Evolutionary conservation across 2,888 invertebrate genomes (phyloP), one percentile per base, ranked within the genome.

Genomic region (Rhingia rostrata): DNA sequence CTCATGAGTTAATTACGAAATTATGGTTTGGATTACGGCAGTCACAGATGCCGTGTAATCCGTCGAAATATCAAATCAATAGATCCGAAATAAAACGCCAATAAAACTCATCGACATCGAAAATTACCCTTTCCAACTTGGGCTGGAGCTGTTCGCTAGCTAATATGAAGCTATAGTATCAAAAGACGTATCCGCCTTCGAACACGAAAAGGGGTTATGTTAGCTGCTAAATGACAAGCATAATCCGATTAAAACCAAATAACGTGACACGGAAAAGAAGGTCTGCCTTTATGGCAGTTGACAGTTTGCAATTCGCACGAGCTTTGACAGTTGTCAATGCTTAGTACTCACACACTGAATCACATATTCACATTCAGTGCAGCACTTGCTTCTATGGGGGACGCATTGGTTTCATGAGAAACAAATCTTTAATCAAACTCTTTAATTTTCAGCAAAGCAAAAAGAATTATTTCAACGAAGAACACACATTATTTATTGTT

Each of bases 181-280:
- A 22, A 60, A 73, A 61, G 72, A 67, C 78, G 61, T 72, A 45
- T 63, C 75, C 67, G 77, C 67, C 61, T 56, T 33, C 45, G 6
- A 35, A 22, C 64, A 69, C 61, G 67, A 74, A 32, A 54, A 41
- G 69, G 73, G 69, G 80, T 64, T 73, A 73, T 58, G 41, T 54
- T 12, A 22, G 49, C 69, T 37, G 77, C 66, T 67, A 79, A 78
- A 67, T 74, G 79, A 83, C 73, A 69, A 73, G 54, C 79, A 37
- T 58, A 83, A 83, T 83, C 79, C 83, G 74, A 83, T 83, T 79
- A 82, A 63, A 79, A 64, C 64, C 39, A 53, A 79, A 74, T 67
- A 58, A 63, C 54, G 58, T 74, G 51, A 41, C 41, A 67, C 60
- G 30, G 41, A 53, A 45, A 75, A 61, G 54, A 54, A 45, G 37